Percentiles rank a stretch among this genome's conserved stretches.
Evolutionary conservation across 2,888 invertebrate genomes (phyloP).

Genomic region (Prosapia bicincta): DNA sequence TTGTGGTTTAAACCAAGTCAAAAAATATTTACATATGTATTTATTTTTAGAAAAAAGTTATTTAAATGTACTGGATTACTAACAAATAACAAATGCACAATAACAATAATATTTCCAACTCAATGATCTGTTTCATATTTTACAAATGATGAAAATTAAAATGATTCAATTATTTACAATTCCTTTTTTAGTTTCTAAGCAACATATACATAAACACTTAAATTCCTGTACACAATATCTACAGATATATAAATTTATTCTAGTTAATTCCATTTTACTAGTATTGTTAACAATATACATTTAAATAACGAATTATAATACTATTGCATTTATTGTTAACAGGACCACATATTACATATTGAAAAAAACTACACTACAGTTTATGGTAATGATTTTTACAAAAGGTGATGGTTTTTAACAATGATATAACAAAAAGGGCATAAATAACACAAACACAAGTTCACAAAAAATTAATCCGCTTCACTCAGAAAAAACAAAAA

Average conservation of each 20-base stretch:
- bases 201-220: background rate
- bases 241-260: background rate
- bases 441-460: no score
- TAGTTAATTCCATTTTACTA: background rate
- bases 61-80: no score
- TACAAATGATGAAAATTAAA: background rate
- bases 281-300: background rate
- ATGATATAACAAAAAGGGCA: no score
- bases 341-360: background rate
- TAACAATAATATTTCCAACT: background rate
- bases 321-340: background rate
- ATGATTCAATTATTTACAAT: background rate
- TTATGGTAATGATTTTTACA: no score
- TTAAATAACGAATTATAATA: background rate
- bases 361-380: background rate
- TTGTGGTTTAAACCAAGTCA: background rate
- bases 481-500: no score
- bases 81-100: background rate
- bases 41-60: no score
- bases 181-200: background rate
- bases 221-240: background rate
- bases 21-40: background rate
- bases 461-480: no score
- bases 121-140: background rate
- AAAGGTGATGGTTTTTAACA: no score